A percentile compares a stretch with the other conserved stretches of the same genome.
These are phyloP conservation scores for Drosophila recens DNA, from an alignment of 2,888 invertebrate species.

Conservation along the genomic window DNA sequence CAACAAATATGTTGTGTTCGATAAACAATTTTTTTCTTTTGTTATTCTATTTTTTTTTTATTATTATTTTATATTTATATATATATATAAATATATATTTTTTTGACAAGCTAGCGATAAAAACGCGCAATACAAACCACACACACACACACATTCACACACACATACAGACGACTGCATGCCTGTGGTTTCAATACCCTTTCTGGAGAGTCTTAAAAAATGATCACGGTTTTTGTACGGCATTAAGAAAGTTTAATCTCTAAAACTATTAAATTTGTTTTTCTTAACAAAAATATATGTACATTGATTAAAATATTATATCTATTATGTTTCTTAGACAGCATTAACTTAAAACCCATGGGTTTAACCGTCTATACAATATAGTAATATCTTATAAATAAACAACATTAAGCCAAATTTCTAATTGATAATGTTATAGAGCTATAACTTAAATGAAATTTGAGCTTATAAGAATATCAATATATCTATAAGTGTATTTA, in stretches of 20 bases:
- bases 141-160: constrained; percentile 11
- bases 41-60: constrained; percentile 20
- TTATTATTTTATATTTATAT: constrained; percentile 1
- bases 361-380: not conserved
- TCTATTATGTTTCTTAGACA: not conserved
- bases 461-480: not conserved
- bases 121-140: constrained; percentile 25
- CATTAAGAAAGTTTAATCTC: not conserved
- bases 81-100: constrained; percentile 10
- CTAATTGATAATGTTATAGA: no score
- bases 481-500: constrained; percentile 3
- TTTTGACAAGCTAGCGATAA: constrained; percentile 45
- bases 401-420: no score
- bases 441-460: no score
- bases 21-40: constrained; percentile 49
- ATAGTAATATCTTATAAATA: not conserved
- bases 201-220: not conserved
- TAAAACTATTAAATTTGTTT: not conserved
- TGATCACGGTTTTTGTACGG: not conserved
- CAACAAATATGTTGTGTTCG: constrained; percentile 42
- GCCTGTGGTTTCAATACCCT: constrained; percentile 12
- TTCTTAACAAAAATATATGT: no score
- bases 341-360: not conserved
- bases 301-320: no score
- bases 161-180: not conserved